phyloP scores from a whole-genome alignment of 2,888 invertebrate species.

The Clistopyga incitator region DNA sequence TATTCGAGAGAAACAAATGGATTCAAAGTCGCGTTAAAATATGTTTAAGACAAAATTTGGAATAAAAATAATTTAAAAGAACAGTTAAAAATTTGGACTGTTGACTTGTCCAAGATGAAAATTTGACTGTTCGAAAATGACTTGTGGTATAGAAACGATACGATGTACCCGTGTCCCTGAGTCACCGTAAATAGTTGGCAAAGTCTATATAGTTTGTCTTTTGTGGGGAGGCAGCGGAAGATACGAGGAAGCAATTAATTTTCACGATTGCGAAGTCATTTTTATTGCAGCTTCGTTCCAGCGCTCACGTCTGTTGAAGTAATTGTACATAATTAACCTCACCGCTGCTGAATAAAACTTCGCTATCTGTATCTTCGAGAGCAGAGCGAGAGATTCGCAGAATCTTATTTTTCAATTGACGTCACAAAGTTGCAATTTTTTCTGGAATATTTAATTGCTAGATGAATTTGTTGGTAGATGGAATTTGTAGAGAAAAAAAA shows the following conservation, averaged over 20 bases:
- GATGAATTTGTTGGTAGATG: slow-evolving; percentile 23
- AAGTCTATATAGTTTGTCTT: slow-evolving; percentile 40
- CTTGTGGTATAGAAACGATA: slow-evolving; percentile 19
- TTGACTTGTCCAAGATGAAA: slow-evolving; percentile 1
- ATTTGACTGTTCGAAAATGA: slow-evolving; percentile 22
- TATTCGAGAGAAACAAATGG: background rate
- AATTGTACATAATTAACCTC: slow-evolving; percentile 24
- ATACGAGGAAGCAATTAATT: slow-evolving; percentile 35
- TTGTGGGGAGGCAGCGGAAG: slow-evolving; percentile 44
- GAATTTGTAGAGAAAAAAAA: slow-evolving; percentile 32
- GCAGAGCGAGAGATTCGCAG: slow-evolving; percentile 9
- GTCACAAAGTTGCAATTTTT: background rate
- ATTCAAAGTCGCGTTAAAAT: slow-evolving; percentile 29
- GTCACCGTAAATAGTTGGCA: background rate
- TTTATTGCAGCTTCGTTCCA: slow-evolving; percentile 10
- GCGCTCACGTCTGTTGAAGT: slow-evolving; percentile 11
- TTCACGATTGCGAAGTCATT: background rate
- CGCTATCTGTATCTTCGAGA: slow-evolving; percentile 4
- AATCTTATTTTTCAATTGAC: slow-evolving; percentile 13
- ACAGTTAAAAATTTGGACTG: slow-evolving; percentile 17
- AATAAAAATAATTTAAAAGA: slow-evolving; percentile 1
- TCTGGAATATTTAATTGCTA: slow-evolving; percentile 9
- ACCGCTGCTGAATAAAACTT: background rate
- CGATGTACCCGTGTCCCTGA: slow-evolving; percentile 21
- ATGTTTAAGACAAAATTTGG: slow-evolving; percentile 16